Conservation (phyloP, 2,113 vertebrate genomes). For the Ciconia stormi region DNA sequence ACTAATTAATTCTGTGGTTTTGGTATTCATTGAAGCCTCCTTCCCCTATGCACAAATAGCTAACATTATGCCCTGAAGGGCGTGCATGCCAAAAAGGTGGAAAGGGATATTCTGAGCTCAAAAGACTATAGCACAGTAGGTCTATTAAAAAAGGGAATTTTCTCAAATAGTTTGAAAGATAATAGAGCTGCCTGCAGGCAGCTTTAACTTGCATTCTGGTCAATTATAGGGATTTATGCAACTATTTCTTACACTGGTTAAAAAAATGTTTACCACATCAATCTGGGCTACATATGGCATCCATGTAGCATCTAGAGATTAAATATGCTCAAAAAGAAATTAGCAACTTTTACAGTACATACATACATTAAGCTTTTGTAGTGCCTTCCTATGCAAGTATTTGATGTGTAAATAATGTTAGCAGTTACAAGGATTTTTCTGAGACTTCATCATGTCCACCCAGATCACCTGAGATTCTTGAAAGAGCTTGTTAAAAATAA, state of each 20-base stretch:
- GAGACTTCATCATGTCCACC: neutral
- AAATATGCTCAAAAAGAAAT: neutral
- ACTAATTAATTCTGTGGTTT: conserved; percentile 44
- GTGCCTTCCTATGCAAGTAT: neutral
- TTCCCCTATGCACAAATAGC: conserved; percentile 4
- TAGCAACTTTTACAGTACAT: neutral
- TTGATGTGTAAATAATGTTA: neutral
- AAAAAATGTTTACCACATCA: neutral
- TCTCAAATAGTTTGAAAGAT: neutral
- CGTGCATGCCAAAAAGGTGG: neutral
- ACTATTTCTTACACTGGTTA: neutral
- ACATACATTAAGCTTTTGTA: neutral
- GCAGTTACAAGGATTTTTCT: neutral
- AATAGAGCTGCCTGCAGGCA: neutral
- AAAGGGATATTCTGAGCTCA: conserved; percentile 42
- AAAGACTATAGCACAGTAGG: neutral
- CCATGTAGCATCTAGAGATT: neutral
- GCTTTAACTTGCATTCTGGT: neutral
- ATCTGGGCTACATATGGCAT: neutral
- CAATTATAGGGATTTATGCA: neutral
- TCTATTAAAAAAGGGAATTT: neutral
- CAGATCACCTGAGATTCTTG: neutral
- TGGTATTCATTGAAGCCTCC: conserved; percentile 43
- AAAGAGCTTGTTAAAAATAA: neutral
- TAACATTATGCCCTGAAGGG: neutral